phyloP scores from a whole-genome alignment of 2,888 invertebrate genomes.

The Halictus ligatus region DNA sequence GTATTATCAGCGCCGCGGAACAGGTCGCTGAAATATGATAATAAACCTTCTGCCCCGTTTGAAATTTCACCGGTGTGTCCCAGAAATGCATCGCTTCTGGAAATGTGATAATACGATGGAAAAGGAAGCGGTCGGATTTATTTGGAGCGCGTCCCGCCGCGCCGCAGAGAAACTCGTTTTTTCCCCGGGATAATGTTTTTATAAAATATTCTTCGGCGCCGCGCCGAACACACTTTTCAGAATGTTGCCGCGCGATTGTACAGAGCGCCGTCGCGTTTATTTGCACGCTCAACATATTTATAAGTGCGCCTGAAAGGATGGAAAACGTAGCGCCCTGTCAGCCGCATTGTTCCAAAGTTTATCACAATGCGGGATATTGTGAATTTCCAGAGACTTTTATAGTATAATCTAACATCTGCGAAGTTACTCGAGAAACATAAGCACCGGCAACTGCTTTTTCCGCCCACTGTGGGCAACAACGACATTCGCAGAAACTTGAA shows the following conservation, averaged over 20 bases:
- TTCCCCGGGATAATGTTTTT: neutral
- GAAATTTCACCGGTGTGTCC: conserved; percentile 1
- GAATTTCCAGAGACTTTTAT: neutral
- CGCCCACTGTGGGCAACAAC: neutral
- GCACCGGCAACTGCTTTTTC: neutral
- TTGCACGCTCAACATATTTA: conserved; percentile 9
- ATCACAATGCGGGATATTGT: neutral
- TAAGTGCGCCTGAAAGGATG: neutral
- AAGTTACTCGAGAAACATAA: neutral
- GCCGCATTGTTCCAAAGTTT: conserved; percentile 3
- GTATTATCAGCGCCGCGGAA: conserved; percentile 1
- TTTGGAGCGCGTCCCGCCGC: neutral
- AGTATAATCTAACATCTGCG: neutral
- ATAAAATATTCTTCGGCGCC: neutral
- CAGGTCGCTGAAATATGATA: conserved; percentile 1
- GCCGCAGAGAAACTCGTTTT: neutral
- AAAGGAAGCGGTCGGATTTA: conserved; percentile 3
- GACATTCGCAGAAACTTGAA: too few species aligned
- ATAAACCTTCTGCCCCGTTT: neutral
- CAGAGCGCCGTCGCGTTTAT: neutral
- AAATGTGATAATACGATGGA: neutral
- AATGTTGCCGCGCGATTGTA: neutral
- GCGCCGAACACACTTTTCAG: neutral
- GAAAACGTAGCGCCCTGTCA: neutral
- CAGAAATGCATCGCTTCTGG: neutral